Evolutionary conservation across 1,140 invertebrate genomes (phyloP).

Genomic region (Dendroctonus ponderosae): DNA sequence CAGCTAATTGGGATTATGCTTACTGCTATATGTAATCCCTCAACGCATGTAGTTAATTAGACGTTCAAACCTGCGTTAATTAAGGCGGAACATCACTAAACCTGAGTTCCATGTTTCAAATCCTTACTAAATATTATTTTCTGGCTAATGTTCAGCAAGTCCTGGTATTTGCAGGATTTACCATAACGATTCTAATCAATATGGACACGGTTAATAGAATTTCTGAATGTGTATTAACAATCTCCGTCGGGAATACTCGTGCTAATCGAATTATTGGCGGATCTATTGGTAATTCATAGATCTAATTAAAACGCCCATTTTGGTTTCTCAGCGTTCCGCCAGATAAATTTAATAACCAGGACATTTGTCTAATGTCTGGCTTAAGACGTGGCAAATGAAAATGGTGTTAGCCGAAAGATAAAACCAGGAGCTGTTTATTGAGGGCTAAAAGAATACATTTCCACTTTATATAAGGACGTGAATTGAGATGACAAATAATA

Average conservation of each 20-base stretch:
- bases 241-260: no score
- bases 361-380: no score
- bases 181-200: slow-evolving; percentile 2
- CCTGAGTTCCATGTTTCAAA: slow-evolving; percentile 18
- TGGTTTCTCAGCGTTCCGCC: no score
- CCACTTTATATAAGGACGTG: slow-evolving; percentile 48
- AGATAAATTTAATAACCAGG: no score
- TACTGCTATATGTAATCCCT: slow-evolving; percentile 22
- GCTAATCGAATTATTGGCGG: no score
- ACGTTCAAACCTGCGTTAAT: slow-evolving; percentile 29
- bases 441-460: slow-evolving; percentile 45
- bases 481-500: slow-evolving; percentile 47
- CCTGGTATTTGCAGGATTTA: slow-evolving; percentile 19
- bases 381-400: no score
- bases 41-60: slow-evolving; percentile 15
- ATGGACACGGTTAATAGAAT: slow-evolving; percentile 14
- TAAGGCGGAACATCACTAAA: slow-evolving; percentile 14
- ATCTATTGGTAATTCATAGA: no score
- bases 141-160: slow-evolving; percentile 8
- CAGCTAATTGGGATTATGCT: slow-evolving; percentile 21
- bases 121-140: slow-evolving; percentile 20
- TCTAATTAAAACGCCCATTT: no score
- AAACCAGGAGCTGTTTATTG: slow-evolving; percentile 37
- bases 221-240: slow-evolving; percentile 3
- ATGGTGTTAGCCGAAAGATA: no score